These are phyloP conservation scores for Monochamus alternatus DNA, from an alignment of 2,888 invertebrate species.

Conservation along the genomic window DNA sequence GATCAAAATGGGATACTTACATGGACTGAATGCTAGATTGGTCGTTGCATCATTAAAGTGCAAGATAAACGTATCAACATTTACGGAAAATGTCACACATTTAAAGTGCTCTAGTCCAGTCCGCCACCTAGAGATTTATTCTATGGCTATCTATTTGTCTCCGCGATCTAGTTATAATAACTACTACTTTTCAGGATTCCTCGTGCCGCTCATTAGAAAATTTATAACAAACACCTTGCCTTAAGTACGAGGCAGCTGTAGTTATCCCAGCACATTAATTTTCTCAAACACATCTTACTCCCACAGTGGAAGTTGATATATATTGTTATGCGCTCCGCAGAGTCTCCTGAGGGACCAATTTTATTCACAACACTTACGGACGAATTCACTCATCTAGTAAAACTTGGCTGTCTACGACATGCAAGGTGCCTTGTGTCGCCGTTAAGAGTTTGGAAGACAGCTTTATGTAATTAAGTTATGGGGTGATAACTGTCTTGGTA, in stretches of 20 bases:
- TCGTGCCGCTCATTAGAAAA: neutral
- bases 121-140: too few relatives aligned
- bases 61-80: too few relatives aligned
- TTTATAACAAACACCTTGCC: neutral
- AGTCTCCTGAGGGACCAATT: slow-evolving; percentile 21
- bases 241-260: neutral
- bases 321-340: slow-evolving; percentile 10
- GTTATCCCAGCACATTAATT: neutral
- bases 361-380: slow-evolving; percentile 14
- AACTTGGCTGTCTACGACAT: slow-evolving; percentile 7
- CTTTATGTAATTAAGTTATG: slow-evolving; percentile 53
- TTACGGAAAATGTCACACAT: too few relatives aligned
- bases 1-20: too few relatives aligned
- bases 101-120: too few relatives aligned
- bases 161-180: too few relatives aligned
- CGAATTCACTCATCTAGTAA: slow-evolving; percentile 22
- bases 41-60: too few relatives aligned
- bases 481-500: slow-evolving; percentile 48
- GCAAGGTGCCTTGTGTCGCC: slow-evolving; percentile 3
- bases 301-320: slow-evolving; percentile 3
- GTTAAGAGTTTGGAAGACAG: slow-evolving; percentile 45
- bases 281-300: slow-evolving; percentile 8
- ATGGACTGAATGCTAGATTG: too few relatives aligned
- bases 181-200: neutral
- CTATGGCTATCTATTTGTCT: too few relatives aligned